phyloP scores from a whole-genome alignment of 2,797 vertebrate species.

The Pteropus rufus region DNA sequence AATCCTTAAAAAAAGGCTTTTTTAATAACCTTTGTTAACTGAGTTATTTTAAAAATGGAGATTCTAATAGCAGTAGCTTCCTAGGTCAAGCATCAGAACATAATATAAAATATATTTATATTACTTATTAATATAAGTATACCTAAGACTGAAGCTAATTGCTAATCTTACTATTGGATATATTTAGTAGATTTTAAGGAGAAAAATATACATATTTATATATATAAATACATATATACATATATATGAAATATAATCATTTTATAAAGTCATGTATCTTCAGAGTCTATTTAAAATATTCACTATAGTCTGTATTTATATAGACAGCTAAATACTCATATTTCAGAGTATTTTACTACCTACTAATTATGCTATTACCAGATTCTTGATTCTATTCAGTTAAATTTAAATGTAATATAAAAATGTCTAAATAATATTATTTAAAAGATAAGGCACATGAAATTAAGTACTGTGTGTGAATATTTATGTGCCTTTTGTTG shows the following conservation, averaged over 20 bases:
- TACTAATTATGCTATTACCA: neutral
- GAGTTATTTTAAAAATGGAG: constrained; percentile 30
- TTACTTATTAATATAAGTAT: neutral
- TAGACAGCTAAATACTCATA: neutral
- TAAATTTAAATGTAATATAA: neutral
- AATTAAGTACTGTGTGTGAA: neutral
- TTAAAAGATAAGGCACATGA: neutral
- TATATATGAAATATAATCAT: neutral
- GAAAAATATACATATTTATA: neutral
- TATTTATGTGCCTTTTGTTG: neutral
- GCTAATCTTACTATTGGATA: neutral
- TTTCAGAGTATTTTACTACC: neutral
- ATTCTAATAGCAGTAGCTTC: constrained; percentile 42
- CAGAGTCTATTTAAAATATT: neutral
- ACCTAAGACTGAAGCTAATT: neutral
- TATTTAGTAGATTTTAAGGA: neutral
- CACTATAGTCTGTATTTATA: neutral
- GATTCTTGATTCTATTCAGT: neutral
- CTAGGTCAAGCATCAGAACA: constrained; percentile 38
- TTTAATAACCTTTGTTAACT: neutral
- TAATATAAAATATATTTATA: too few relatives aligned
- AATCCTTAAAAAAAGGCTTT: constrained; percentile 40
- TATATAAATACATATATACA: neutral
- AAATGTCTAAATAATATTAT: neutral
- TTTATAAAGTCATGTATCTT: neutral